A percentile compares a stretch with the other conserved stretches of the same genome.
Evolutionary conservation across 2,113 vertebrate species (phyloP).

Genomic region (Gymnarchus niloticus): DNA sequence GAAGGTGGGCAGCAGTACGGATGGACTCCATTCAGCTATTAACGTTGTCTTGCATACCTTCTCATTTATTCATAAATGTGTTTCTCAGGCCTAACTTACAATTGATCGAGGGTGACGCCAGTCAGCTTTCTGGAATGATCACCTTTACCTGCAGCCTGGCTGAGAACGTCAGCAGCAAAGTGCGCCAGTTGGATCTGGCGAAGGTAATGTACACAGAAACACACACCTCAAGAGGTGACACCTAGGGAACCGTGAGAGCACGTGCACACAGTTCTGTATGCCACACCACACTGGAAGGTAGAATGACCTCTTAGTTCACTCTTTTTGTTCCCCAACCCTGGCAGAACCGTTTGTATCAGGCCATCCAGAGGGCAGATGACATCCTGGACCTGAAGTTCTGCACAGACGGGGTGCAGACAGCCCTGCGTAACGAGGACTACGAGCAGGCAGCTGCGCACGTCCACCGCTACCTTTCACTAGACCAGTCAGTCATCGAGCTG

Average conservation of each 20-base stretch:
- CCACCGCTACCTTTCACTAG: conserved; percentile 89
- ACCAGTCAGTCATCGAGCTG: conserved; percentile 96
- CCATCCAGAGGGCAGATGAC: conserved; percentile 93
- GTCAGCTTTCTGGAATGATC: conserved; percentile 92
- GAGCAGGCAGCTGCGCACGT: conserved; percentile 95
- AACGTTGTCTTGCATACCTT: neutral
- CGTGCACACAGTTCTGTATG: neutral
- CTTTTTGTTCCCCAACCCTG: conserved; percentile 33
- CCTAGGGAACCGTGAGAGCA: neutral
- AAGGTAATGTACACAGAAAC: conserved; percentile 64
- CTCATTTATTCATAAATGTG: neutral
- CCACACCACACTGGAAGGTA: neutral
- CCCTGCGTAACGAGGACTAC: conserved; percentile 85
- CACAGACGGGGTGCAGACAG: conserved; percentile 92
- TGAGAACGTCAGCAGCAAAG: conserved; percentile 94
- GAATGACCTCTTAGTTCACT: neutral
- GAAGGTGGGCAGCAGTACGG: neutral
- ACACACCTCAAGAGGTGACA: neutral
- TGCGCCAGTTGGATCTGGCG: conserved; percentile 91
- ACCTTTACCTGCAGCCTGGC: conserved; percentile 94
- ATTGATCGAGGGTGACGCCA: conserved; percentile 89
- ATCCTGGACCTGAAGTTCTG: conserved; percentile 98
- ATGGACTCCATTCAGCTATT: neutral
- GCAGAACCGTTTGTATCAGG: conserved; percentile 94
- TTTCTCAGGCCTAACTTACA: conserved; percentile 81